Percentiles rank a stretch among this genome's conserved stretches.
These are phyloP conservation scores for Tachuris rubrigastra DNA, from an alignment of 2,113 vertebrate genomes.

Conservation along the genomic window DNA sequence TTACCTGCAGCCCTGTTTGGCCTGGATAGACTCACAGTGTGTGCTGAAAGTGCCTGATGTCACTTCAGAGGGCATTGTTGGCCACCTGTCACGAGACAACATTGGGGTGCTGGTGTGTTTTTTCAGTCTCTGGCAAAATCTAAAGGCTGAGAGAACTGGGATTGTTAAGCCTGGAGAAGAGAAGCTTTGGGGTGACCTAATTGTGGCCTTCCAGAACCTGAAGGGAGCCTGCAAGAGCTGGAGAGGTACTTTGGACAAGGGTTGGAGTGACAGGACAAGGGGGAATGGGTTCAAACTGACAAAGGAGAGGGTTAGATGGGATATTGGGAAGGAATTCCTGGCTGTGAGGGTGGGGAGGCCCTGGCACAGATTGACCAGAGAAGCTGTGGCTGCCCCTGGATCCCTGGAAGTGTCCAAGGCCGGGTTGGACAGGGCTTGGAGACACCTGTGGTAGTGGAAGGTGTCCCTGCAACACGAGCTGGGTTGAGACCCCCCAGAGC, in stretches of 20 bases:
- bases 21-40: rapidly evolving
- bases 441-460: rapidly evolving
- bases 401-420: not conserved
- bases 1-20: not conserved
- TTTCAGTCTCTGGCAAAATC: not conserved
- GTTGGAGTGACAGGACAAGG: not conserved
- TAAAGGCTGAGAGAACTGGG: not conserved
- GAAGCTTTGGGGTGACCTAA: not conserved
- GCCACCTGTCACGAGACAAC: not conserved
- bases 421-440: rapidly evolving
- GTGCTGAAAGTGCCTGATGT: rapidly evolving
- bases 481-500: not conserved
- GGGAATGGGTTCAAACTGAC: not conserved
- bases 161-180: not conserved
- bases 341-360: rapidly evolving
- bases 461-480: not conserved
- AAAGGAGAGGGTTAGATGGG: not conserved
- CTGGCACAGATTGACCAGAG: not conserved
- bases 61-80: not conserved
- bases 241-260: not conserved
- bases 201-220: not conserved
- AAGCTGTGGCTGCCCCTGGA: not conserved
- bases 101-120: not conserved
- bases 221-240: not conserved
- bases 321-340: not conserved